Evolutionary conservation across 2,888 invertebrate genomes (phyloP), one percentile per base, ranked within the genome.

Genomic region (Napeogenes inachia): DNA sequence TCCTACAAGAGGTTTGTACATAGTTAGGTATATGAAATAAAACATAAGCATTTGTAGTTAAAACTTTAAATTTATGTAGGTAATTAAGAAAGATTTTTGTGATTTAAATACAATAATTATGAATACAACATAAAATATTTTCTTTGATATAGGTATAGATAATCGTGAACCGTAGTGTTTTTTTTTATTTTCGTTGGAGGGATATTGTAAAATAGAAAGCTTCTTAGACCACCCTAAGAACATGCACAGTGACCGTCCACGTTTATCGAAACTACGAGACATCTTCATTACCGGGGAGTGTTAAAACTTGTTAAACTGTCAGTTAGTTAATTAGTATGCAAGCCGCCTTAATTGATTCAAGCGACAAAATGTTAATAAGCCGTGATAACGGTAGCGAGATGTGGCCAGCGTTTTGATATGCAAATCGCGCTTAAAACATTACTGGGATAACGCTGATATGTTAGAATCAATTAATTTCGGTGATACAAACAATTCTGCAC

Each of bases 281-380:
- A 81, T 87, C 89, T 89, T 89, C 89, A 89, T 89, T 89, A 89
- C 82, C 75, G 80, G 69, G 74, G 76, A 89, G 88, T 89, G 89
- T 89, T 87, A 86, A 89, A 87, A 84, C 89, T 84, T 87, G 89
- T 89, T 83, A 82, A 86, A 80, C 80, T 84, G 87, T 87, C 89
- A 86, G 80, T 79, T 76, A 72, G 80, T 86, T 88, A 86, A 89
- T 89, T 86, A 87, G 82, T 82, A 88, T 87, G 83, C 87, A 77
- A 80, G 75, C 76, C 78, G 76, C 76, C 73, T 79, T 88, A 89
- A 88, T 87, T 86, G 87, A 86, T 84, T 84, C 87, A 72, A 82
- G 84, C 85, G 87, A 87, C 89, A 83, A 87, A 88, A 89, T 88
- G 88, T 85, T 89, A 88, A 89, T 89, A 88, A 82, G 85, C 69